A percentile compares a stretch with the other conserved stretches of the same genome.
Conservation (phyloP, 2,797 vertebrate species). For the Artibeus lituratus region DNA sequence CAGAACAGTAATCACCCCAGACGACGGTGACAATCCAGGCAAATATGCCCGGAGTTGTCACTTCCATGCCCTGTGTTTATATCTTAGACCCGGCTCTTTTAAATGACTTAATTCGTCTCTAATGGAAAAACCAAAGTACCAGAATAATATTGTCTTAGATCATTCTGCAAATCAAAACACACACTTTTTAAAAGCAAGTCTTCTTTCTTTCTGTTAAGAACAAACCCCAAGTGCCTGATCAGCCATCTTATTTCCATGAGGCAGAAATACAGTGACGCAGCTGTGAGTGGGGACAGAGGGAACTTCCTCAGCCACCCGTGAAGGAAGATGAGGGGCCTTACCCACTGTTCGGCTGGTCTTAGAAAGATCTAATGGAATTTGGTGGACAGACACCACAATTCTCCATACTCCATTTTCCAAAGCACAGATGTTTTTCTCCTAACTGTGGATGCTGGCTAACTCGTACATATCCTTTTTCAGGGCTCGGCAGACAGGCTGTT, state of each 20-base stretch:
- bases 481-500: neutral
- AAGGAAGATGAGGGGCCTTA: neutral
- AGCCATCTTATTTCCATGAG: neutral
- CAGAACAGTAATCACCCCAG: neutral
- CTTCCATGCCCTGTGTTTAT: neutral
- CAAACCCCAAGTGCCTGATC: neutral
- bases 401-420: constrained; percentile 52
- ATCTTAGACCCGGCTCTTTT: neutral
- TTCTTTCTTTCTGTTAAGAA: constrained; percentile 8
- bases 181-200: neutral
- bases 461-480: constrained; percentile 32
- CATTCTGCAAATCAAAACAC: constrained; percentile 6
- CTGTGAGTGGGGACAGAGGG: neutral
- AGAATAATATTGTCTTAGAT: neutral
- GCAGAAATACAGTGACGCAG: neutral
- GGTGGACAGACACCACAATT: neutral
- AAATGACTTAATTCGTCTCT: neutral
- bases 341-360: neutral
- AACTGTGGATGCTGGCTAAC: constrained; percentile 57
- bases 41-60: neutral
- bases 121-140: neutral
- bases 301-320: neutral
- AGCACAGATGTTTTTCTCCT: constrained; percentile 72
- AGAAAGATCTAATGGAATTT: constrained; percentile 9
- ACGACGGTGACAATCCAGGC: neutral